Percentiles rank a stretch among this genome's conserved stretches.
Conservation (phyloP, 2,888 invertebrate genomes). For the Sicus ferrugineus region DNA sequence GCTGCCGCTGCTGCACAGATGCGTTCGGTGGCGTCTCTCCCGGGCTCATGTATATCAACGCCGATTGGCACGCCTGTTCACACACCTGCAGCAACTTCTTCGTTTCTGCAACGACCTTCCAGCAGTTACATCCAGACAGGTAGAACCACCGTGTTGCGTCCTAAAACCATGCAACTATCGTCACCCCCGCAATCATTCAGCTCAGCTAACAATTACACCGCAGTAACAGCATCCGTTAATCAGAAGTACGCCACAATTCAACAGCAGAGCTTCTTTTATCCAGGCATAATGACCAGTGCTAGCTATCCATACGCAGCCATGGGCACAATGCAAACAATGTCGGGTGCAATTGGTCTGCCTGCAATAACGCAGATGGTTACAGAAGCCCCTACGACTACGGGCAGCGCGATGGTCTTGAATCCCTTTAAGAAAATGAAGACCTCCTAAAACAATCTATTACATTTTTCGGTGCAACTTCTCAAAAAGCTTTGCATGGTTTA, state of each 20-base stretch:
- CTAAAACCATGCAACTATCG: conserved; percentile 42
- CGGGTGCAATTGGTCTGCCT: conserved; percentile 54
- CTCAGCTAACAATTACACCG: conserved; percentile 46
- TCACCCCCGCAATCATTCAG: conserved; percentile 43
- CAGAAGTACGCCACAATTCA: conserved; percentile 45
- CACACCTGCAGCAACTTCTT: conserved; percentile 36
- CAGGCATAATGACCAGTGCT: conserved; percentile 66
- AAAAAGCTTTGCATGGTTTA: too few species aligned
- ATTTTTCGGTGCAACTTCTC: too few species aligned
- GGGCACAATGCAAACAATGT: conserved; percentile 61
- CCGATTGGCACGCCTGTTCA: conserved; percentile 51
- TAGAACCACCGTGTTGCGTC: conserved; percentile 39
- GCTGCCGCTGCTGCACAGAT: conserved; percentile 47
- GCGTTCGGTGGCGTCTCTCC: conserved; percentile 41
- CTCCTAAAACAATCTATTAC: conserved; percentile 64
- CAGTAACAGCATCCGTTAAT: conserved; percentile 43
- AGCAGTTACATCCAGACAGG: conserved; percentile 45
- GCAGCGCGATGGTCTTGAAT: conserved; percentile 71
- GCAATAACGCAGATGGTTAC: conserved; percentile 45
- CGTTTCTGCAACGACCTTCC: conserved; percentile 44
- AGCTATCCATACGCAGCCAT: conserved; percentile 67
- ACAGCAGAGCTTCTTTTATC: conserved; percentile 61
- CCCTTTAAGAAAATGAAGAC: conserved; percentile 93
- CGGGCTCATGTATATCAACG: conserved; percentile 49
- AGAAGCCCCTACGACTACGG: conserved; percentile 45